Conservation (phyloP, 2,797 vertebrate species). For the Melanotaenia parkinsoni region DNA sequence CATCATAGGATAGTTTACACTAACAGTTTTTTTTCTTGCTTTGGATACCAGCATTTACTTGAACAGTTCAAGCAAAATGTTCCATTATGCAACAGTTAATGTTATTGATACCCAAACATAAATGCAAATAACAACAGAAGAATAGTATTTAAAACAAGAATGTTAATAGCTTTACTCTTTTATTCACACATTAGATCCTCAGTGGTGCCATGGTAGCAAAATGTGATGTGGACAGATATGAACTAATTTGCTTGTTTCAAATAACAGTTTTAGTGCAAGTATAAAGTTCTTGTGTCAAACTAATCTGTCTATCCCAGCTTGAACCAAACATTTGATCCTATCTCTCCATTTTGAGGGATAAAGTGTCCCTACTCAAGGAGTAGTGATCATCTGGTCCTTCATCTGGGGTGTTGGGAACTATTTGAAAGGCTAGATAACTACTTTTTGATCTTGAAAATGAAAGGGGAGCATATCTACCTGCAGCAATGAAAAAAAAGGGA, state of each 20-base stretch:
- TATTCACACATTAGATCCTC: background rate
- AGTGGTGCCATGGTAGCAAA: background rate
- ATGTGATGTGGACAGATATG: background rate
- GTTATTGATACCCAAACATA: background rate
- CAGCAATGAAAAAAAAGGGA: background rate
- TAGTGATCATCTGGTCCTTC: background rate
- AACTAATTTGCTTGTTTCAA: slow-evolving; percentile 34
- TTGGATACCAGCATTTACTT: background rate
- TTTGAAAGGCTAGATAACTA: background rate
- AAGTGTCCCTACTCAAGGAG: background rate
- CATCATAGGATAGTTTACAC: background rate
- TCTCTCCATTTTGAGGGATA: background rate
- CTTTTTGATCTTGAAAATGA: background rate
- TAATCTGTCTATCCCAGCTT: background rate
- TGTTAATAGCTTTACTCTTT: background rate
- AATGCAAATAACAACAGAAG: background rate
- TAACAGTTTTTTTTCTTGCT: too few relatives aligned
- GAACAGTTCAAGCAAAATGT: background rate
- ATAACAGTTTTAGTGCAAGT: background rate
- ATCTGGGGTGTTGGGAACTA: background rate
- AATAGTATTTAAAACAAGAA: background rate
- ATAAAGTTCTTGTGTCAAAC: background rate
- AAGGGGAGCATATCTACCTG: too few relatives aligned
- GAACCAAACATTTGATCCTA: background rate
- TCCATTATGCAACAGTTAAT: background rate